A percentile compares a stretch with the other conserved stretches of the same genome.
These are phyloP conservation scores for Drosophila kepulauana DNA, from an alignment of 1,140 invertebrate genomes.

Conservation along the genomic window DNA sequence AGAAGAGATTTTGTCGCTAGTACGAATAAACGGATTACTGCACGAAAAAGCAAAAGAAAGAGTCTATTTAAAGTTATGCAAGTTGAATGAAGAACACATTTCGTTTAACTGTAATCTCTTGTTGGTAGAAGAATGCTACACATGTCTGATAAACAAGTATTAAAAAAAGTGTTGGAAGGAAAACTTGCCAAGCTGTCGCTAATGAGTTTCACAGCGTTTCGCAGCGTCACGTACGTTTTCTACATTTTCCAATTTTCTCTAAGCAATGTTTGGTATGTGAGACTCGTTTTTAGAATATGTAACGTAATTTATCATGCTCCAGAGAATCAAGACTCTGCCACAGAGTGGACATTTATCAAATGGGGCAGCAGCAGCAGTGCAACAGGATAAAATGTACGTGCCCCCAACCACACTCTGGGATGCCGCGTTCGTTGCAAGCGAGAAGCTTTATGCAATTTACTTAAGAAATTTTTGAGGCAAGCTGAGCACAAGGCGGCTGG, in stretches of 20 bases:
- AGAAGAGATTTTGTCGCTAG: constrained; percentile 15
- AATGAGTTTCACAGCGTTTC: constrained; percentile 4
- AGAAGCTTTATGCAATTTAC: constrained; percentile 34
- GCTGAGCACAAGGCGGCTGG: neutral
- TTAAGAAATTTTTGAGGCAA: constrained; percentile 30
- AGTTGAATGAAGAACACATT: too few relatives aligned
- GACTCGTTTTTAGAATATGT: constrained; percentile 29
- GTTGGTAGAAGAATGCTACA: neutral
- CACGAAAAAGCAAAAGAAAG: neutral
- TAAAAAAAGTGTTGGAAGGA: neutral
- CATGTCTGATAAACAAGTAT: neutral
- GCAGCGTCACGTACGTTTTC: neutral
- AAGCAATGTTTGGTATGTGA: constrained; percentile 22
- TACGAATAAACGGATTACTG: constrained; percentile 6
- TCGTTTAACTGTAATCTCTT: too few relatives aligned
- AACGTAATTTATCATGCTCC: constrained; percentile 74
- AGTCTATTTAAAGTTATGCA: neutral
- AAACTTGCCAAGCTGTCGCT: neutral
- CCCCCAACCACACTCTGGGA: neutral
- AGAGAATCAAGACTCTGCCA: constrained; percentile 34
- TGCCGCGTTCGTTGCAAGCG: constrained; percentile 1
- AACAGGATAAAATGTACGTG: constrained; percentile 46
- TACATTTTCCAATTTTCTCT: constrained; percentile 10
- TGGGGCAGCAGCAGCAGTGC: constrained; percentile 21
- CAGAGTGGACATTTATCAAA: constrained; percentile 70